Evolutionary conservation across 2,888 invertebrate genomes (phyloP).

Genomic region (Caenorhabditis becei): DNA sequence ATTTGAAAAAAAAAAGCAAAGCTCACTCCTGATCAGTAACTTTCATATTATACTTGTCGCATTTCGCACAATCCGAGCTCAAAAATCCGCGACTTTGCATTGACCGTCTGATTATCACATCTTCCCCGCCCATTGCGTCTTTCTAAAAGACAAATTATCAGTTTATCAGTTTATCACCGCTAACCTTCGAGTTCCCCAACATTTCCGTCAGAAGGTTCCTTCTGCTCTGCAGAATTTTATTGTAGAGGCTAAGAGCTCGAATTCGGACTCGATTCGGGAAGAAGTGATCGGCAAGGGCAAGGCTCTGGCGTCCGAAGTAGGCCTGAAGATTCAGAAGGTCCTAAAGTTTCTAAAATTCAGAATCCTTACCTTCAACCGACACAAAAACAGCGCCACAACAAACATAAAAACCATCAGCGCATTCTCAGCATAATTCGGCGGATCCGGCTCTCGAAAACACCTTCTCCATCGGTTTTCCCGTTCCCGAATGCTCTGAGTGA

Average conservation of each 20-base stretch:
- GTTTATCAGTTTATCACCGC: background rate
- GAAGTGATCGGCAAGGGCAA: constrained; percentile 73
- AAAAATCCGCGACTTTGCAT: constrained; percentile 65
- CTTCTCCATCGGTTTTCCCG: constrained; percentile 71
- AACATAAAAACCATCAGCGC: constrained; percentile 70
- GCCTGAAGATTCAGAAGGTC: constrained; percentile 59
- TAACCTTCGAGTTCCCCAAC: constrained; percentile 43
- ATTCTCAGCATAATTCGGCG: constrained; percentile 71
- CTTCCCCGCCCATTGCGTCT: constrained; percentile 59
- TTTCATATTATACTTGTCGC: constrained; percentile 69
- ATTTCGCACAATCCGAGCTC: constrained; percentile 67
- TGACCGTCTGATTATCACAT: constrained; percentile 56
- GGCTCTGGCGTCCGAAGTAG: constrained; percentile 66
- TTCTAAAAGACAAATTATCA: constrained; percentile 25
- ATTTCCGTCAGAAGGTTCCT: constrained; percentile 62
- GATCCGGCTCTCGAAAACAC: constrained; percentile 74
- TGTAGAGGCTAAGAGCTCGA: constrained; percentile 73
- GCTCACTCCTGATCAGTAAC: constrained; percentile 68
- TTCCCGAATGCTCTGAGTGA: constrained; percentile 61
- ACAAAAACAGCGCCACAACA: constrained; percentile 62
- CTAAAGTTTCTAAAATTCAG: background rate
- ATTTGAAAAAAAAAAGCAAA: background rate
- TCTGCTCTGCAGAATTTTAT: constrained; percentile 66
- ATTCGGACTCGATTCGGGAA: constrained; percentile 70
- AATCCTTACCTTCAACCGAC: constrained; percentile 62